Base-by-base conservation (phyloP, 2,113 vertebrate genomes). In the Oceanites oceanicus region DNA sequence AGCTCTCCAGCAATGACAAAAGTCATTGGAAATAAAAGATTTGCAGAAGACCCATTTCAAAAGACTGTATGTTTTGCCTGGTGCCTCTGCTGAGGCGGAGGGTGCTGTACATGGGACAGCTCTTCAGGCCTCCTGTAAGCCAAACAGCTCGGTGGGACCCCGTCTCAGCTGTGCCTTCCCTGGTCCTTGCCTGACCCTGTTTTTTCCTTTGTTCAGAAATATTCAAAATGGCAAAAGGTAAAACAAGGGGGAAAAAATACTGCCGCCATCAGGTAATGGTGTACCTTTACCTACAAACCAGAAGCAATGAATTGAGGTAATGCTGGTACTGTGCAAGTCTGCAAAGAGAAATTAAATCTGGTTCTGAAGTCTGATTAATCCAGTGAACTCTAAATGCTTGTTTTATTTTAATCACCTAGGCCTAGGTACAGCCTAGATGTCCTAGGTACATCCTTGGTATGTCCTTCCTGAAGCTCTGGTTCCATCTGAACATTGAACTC, bases 141-240 rank as follows among this genome's bases (percentile, higher is more conserved):
- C 3, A 1, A 62, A 29, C 34, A 1, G 2, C 59, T n/a, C 27
- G 6, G 8, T 25, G 23, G 1, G 1, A 56, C 18, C 32, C 29
- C 27, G 30, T 15, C 26, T 38, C 44, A 85, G 36, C 34, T 52
- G 45, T 6, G 3, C 23, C 7, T 13, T 12, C 45, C 52, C 21
- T 58, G 36, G 44, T n/a, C 53, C 58, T 58, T 72, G 66, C 30
- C 78, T 40, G 44, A 40, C 30, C 38, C 17, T 13, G 26, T 16
- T 59, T 63, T 65, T 76, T 7, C 30, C 38, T 63, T 44, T 76
- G 34, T 25, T 59, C 25, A 47, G 45, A 56, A 68, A 62, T 62
- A 44, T 4, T 81, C 15, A 56, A 68, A 81, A 76, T 17, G 22
- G 36, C 49, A 70, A 62, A 81, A 72, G 72, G 32, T 76, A 82